Conservation (phyloP, 2,797 vertebrate genomes). For the Hydrolagus colliei region DNA sequence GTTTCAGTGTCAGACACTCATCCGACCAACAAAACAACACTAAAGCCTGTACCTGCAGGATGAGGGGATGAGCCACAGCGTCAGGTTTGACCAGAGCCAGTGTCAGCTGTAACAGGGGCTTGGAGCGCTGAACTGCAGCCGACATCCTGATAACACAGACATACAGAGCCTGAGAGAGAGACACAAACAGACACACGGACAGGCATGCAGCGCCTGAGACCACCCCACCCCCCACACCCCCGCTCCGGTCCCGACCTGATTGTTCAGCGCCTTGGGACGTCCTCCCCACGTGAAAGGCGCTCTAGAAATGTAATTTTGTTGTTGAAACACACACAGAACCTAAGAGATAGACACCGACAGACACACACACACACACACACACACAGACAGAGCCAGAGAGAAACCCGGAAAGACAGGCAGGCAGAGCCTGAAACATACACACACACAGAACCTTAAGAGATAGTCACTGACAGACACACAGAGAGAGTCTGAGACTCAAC, state of each 20-base stretch:
- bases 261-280: too few relatives aligned
- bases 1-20: too few relatives aligned
- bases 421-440: too few relatives aligned
- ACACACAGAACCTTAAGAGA: neutral
- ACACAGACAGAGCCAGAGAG: neutral
- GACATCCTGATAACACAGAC: conserved; percentile 30
- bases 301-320: too few relatives aligned
- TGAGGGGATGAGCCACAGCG: conserved; percentile 77
- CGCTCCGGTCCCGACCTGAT: too few relatives aligned
- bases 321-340: neutral
- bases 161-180: neutral
- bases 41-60: conserved; percentile 66
- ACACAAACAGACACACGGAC: neutral
- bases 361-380: too few relatives aligned
- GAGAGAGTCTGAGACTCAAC: too few relatives aligned
- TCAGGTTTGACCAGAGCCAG: conserved; percentile 86
- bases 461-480: too few relatives aligned
- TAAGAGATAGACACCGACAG: neutral
- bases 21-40: neutral
- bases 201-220: too few relatives aligned
- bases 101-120: conserved; percentile 72
- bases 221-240: too few relatives aligned
- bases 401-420: neutral
- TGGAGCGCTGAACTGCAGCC: conserved; percentile 34
- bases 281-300: too few relatives aligned